Conservation (phyloP, 2,797 vertebrate species). For the Acanthiza pusilla region DNA sequence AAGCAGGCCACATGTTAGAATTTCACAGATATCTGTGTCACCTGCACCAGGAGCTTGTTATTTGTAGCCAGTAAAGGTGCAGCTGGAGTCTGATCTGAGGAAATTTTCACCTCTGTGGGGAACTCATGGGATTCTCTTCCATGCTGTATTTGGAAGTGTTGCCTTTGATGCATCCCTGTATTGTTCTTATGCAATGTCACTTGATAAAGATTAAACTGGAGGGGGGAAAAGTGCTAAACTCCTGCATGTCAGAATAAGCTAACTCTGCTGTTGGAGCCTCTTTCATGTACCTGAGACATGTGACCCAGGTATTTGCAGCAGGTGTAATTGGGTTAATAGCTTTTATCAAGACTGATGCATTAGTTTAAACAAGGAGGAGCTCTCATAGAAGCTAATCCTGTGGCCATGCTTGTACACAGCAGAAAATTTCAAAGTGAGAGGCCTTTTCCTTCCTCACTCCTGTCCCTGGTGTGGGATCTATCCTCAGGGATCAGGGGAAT, state of each 20-base stretch:
- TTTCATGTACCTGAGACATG: neutral
- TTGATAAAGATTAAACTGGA: conserved; percentile 11
- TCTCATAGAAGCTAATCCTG: neutral
- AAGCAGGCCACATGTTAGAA: neutral
- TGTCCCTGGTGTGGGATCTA: neutral
- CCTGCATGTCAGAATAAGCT: neutral
- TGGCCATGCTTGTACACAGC: neutral
- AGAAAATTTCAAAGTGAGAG: neutral
- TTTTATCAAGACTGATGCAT: neutral
- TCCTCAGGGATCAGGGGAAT: neutral
- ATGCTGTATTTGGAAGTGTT: neutral
- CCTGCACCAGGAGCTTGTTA: neutral
- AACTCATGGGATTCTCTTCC: neutral
- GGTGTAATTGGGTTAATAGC: neutral
- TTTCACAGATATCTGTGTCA: neutral
- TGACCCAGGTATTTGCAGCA: neutral
- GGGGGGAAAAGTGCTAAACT: neutral
- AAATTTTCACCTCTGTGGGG: neutral
- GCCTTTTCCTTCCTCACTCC: neutral
- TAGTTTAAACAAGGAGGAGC: neutral
- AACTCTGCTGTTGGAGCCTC: neutral
- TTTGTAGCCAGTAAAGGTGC: neutral
- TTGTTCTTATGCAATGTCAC: neutral
- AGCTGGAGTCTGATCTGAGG: neutral
- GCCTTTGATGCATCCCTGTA: neutral